Evolutionary conservation across 2,797 vertebrate species (phyloP).

Genomic region (Podargus strigoides): DNA sequence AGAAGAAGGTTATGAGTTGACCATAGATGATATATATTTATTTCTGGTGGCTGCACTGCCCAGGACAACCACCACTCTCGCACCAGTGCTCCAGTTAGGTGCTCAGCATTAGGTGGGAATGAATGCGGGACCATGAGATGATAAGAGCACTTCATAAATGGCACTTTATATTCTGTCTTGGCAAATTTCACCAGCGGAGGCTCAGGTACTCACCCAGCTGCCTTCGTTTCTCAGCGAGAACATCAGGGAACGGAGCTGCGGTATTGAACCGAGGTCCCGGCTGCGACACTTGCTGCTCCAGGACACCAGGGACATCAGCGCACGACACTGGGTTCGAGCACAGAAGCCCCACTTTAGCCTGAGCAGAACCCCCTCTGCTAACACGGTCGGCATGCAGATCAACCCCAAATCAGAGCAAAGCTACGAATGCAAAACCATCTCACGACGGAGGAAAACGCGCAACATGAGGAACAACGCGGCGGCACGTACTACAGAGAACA

Average conservation of each 20-base stretch:
- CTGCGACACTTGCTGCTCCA: constrained; percentile 64
- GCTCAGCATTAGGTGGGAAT: neutral
- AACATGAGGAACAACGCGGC: neutral
- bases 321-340: constrained; percentile 65
- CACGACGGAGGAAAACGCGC: constrained; percentile 2
- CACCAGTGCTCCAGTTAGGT: neutral
- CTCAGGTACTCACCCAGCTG: constrained; percentile 62
- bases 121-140: constrained; percentile 36
- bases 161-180: constrained; percentile 10
- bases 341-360: constrained; percentile 66
- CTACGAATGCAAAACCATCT: constrained; percentile 27
- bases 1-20: neutral
- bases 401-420: constrained; percentile 50
- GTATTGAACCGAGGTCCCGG: constrained; percentile 60
- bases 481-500: constrained; percentile 38
- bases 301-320: constrained; percentile 62
- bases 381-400: constrained; percentile 56
- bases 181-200: constrained; percentile 34
- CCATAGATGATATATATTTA: neutral
- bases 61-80: neutral
- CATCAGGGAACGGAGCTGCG: constrained; percentile 65
- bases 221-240: constrained; percentile 64
- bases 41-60: neutral
- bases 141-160: constrained; percentile 2
- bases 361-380: constrained; percentile 57